Percentiles rank a stretch among this genome's conserved stretches.
phyloP scores from a whole-genome alignment of 2,888 invertebrate genomes.

The Tubulanus polymorphus region DNA sequence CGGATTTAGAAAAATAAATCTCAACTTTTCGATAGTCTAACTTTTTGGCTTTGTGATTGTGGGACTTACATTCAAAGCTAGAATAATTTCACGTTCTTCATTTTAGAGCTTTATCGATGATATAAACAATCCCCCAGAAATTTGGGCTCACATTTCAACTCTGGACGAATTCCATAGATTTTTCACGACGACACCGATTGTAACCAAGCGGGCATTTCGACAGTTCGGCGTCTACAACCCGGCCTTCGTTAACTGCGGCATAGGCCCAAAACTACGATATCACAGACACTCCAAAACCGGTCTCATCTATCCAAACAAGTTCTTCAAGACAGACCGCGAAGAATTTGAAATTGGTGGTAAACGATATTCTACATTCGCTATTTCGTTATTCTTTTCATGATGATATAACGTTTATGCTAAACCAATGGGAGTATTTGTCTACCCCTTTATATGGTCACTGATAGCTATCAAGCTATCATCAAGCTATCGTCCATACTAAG shows the following conservation, averaged over 20 bases:
- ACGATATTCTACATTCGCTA: no score
- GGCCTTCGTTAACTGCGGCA: constrained; percentile 24
- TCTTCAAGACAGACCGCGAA: constrained; percentile 21
- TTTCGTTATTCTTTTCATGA: no score
- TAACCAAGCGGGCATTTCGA: constrained; percentile 28
- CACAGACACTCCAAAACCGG: constrained; percentile 17
- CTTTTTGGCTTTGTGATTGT: no score
- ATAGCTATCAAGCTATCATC: no score
- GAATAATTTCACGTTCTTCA: no score
- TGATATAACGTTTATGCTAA: no score
- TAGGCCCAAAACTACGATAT: constrained; percentile 23
- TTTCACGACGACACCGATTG: constrained; percentile 17
- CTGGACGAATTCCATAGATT: constrained; percentile 20
- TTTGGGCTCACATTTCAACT: constrained; percentile 36
- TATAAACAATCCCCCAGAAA: constrained; percentile 23
- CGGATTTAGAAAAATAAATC: no score
- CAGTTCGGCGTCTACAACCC: constrained; percentile 37
- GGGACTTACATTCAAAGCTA: no score
- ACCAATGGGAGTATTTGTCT: no score
- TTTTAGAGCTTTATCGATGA: constrained; percentile 36
- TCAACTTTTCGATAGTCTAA: no score
- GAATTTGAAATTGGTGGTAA: constrained; percentile 32
- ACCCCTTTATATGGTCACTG: no score
- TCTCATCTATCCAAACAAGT: constrained; percentile 26
- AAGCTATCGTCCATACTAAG: no score